Base-by-base conservation (phyloP, 92 coral and sea anemone genomes). In the Epizoanthus ramosus region DNA sequence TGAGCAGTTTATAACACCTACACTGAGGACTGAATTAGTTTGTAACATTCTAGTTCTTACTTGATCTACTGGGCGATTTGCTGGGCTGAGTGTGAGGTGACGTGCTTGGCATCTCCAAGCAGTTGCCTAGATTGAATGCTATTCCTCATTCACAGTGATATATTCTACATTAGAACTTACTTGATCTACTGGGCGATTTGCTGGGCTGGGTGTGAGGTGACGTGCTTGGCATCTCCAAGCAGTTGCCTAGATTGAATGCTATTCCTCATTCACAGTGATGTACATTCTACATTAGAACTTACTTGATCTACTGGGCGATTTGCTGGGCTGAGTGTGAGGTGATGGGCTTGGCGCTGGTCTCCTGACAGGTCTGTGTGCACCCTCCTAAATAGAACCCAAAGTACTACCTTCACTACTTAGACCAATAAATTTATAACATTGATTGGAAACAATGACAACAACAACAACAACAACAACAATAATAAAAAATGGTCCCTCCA, bases 41-140 rank as follows among this genome's bases (percentile, higher is more conserved):
- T n/a, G n/a, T n/a, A n/a, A n/a, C n/a, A n/a, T n/a, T n/a, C n/a
- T n/a, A n/a, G 16, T 67, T 79, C 87, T 73, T 61, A 77, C 82
- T 43, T 28, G 82, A 65, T 24, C 82, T 77, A 33, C 92, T 88
- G 1, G 95, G 84, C 14, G 97, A 66, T 71, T 88, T 92, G 61
- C 85, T 86, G 16, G 98, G 93, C 67, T 92, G 97, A 31, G 95
- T 90, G 75, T 94, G 95, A 15, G 98, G 98, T 7, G 98, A 91
- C 3, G 97, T 92, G 79, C 94, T 90, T 72, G 97, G 97, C 9
- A 28, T 28, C 31, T 28, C 31, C 31, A 28, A 28, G 31, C 31
- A 28, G 31, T 28, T 28, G 2, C 31, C 2, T 28, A 28, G 31
- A 28, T 28, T 28, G 31, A 28, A 28, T 28, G 31, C 31, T 28